Evolutionary conservation across 2,113 vertebrate species (phyloP).

Genomic region (Lepus timidus): DNA sequence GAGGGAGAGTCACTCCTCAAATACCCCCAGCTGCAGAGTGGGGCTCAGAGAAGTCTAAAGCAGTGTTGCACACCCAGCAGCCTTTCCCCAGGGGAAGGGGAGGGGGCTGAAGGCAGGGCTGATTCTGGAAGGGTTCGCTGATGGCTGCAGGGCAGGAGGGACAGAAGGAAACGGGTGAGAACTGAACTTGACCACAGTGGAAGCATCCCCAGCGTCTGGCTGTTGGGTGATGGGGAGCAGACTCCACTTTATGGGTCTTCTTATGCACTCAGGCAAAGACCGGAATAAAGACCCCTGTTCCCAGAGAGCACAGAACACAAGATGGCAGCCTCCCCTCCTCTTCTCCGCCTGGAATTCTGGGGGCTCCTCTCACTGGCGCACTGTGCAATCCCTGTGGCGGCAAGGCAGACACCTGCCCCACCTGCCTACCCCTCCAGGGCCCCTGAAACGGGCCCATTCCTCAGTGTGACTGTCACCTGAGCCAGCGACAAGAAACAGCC

Average conservation of each 20-base stretch:
- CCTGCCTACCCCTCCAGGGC: no score
- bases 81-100: not conserved
- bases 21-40: not conserved
- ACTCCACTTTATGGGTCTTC: not conserved
- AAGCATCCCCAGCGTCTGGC: not conserved
- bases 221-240: not conserved
- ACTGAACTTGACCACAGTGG: not conserved
- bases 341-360: not conserved
- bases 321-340: not conserved
- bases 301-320: not conserved
- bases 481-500: not conserved
- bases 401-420: not conserved
- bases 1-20: not conserved
- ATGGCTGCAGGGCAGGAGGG: not conserved
- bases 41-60: constrained; percentile 26
- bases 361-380: not conserved
- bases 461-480: not conserved
- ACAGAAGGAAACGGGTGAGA: not conserved
- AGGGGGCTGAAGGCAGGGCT: not conserved
- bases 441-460: not conserved
- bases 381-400: not conserved
- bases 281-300: not conserved
- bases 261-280: not conserved
- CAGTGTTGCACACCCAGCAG: constrained; percentile 66
- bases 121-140: constrained; percentile 29